Conservation (phyloP, 2,797 vertebrate genomes). For the Echeneis naucrates region DNA sequence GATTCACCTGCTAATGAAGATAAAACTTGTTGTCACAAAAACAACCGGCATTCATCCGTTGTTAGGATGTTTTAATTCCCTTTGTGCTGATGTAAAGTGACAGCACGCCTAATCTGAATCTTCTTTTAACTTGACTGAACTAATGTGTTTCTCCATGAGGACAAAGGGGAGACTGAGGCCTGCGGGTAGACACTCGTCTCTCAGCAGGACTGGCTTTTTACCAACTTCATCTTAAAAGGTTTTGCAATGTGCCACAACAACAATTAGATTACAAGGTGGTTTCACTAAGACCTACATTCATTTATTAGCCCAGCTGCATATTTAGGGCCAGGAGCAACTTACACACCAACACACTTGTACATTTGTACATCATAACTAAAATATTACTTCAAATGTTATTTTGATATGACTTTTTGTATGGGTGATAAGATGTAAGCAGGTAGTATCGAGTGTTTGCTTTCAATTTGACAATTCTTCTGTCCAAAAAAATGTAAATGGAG, state of each 20-base stretch:
- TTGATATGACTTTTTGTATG: not conserved
- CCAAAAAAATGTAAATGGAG: too few species aligned
- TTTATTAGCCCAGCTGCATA: slow-evolving; percentile 66
- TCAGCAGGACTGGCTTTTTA: slow-evolving; percentile 45
- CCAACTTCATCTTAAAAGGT: slow-evolving; percentile 32
- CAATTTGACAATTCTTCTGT: too few species aligned
- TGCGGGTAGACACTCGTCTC: not conserved
- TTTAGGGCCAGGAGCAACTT: slow-evolving; percentile 41
- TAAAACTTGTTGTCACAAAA: slow-evolving; percentile 35
- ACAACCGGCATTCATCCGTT: not conserved
- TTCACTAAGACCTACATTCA: slow-evolving; percentile 35
- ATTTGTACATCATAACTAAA: not conserved
- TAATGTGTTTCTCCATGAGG: not conserved
- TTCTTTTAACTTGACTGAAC: too few species aligned
- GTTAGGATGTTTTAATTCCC: not conserved
- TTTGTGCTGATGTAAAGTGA: not conserved
- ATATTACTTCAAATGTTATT: not conserved
- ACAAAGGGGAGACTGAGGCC: not conserved
- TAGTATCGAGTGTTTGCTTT: not conserved
- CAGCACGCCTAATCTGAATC: not conserved
- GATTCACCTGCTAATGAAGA: slow-evolving; percentile 34
- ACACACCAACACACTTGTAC: not conserved
- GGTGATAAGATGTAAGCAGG: not conserved
- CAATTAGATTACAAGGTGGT: slow-evolving; percentile 44
- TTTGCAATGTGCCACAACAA: slow-evolving; percentile 23